Evolutionary conservation across 1,140 invertebrate genomes (phyloP), one percentile per base, ranked within the genome.

Genomic region (Drusus annulatus): DNA sequence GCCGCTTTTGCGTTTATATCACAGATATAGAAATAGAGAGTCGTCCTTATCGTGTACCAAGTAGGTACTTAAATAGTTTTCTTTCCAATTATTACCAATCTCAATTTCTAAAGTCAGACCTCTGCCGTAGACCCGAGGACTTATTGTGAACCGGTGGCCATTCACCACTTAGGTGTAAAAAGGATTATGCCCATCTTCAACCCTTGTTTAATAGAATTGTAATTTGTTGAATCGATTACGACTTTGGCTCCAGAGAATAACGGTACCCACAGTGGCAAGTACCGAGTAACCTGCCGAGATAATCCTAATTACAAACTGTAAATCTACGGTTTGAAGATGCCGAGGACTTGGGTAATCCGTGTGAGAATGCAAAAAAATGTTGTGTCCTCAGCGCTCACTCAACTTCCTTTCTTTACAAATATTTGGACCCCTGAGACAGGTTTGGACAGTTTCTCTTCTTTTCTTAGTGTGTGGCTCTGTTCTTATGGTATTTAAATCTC

Each of bases 351-450:
- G 8, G 15, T 74, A 74, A 74, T 74, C 69, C 23, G 21, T 74
- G 69, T 74, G 69, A 74, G 69, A 74, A 54, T 23, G 69, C 21
- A 56, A 74, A 56, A n/a, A 69, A 56, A 56, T 25, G 28, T 15
- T 23, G 10, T 69, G 31, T 74, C 17, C 50, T 28, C n/a, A 51
- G 17, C 23, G 25, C 31, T 54, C 51, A 56, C 21, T 54, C 19
- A 25, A 74, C 69, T 28, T 74, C 69, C 69, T 74, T 54, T 74
- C 28, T 54, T 74, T 23, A 74, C 69, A 74, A 74, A 74, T 74
- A 56, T 74, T 74, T 74, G 25, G 69, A 52, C 69, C 51, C 51
- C 21, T 21, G 69, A 74, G 69, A 74, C 69, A 74, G 23, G 50
- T 54, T 74, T 25, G 50, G 52, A 56, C 69, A 74, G 56, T 25